Percentiles rank a stretch among this genome's conserved stretches.
Conservation (phyloP, 2,113 vertebrate genomes). For the Malurus cyaneus region DNA sequence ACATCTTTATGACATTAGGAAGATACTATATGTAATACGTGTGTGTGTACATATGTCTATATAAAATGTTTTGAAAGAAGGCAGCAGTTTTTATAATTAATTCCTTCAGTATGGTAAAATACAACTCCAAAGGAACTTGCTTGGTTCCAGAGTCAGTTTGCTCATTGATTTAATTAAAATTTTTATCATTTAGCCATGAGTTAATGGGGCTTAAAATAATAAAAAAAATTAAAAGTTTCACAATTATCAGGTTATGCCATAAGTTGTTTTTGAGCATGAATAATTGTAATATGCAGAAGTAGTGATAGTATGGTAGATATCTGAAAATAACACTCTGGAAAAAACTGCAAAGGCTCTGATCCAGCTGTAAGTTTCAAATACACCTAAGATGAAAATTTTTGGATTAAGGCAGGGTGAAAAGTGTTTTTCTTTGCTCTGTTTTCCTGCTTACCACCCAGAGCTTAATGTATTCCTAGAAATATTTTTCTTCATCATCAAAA, state of each 20-base stretch:
- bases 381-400: background rate
- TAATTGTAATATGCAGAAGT: slow-evolving; percentile 11
- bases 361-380: background rate
- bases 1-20: background rate
- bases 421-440: background rate
- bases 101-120: background rate
- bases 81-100: background rate
- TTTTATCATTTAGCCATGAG: slow-evolving; percentile 11
- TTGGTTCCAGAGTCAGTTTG: background rate
- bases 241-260: slow-evolving; percentile 7
- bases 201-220: slow-evolving; percentile 12
- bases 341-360: background rate
- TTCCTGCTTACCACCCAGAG: background rate
- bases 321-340: slow-evolving; percentile 27
- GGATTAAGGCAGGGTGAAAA: background rate
- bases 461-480: background rate
- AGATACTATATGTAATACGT: background rate
- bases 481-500: background rate
- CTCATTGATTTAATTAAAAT: background rate
- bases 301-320: background rate
- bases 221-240: background rate
- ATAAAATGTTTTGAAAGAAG: background rate
- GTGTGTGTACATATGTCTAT: rapidly evolving
- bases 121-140: background rate
- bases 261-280: slow-evolving; percentile 14